phyloP scores from a whole-genome alignment of 2,888 invertebrate species.

The Hydrotaea cyrtoneurina region DNA sequence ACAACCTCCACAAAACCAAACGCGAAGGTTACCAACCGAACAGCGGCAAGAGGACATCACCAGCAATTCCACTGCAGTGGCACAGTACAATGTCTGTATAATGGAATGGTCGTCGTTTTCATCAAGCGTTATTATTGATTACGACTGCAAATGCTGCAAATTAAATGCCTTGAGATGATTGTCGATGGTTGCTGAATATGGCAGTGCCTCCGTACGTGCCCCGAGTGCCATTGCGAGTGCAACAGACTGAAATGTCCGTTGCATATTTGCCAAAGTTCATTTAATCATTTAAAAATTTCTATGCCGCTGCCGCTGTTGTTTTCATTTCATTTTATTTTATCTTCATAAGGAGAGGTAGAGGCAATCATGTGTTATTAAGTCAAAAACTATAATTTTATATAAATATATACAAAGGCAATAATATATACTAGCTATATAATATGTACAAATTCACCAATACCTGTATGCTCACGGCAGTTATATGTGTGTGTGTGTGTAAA shows the following conservation, averaged over 20 bases:
- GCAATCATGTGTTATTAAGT: slow-evolving; percentile 64
- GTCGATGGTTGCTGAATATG: background rate
- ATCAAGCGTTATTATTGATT: slow-evolving; percentile 74
- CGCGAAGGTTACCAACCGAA: slow-evolving; percentile 2
- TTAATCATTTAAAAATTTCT: slow-evolving; percentile 19
- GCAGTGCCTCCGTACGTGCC: slow-evolving; percentile 62
- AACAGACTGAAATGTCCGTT: slow-evolving; percentile 10
- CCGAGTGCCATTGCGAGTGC: slow-evolving; percentile 57
- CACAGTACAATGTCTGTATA: background rate
- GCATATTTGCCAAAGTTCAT: slow-evolving; percentile 13
- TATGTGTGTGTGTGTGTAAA: too few relatives aligned
- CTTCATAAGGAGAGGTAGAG: slow-evolving; percentile 37
- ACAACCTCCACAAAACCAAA: too few relatives aligned
- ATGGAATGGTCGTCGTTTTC: slow-evolving; percentile 32
- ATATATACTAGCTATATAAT: slow-evolving; percentile 25
- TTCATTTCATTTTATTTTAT: slow-evolving; percentile 40
- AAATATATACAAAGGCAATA: slow-evolving; percentile 7
- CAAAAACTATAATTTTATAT: slow-evolving; percentile 65
- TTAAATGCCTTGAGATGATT: slow-evolving; percentile 74
- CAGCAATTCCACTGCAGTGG: background rate
- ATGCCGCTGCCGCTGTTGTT: slow-evolving; percentile 37
- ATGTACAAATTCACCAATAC: background rate
- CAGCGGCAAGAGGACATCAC: too few relatives aligned
- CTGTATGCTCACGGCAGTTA: background rate
- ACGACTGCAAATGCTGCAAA: slow-evolving; percentile 79